Evolutionary conservation across 2,797 vertebrate species (phyloP), one percentile per base, ranked within the genome.

Genomic region (Channa striata): DNA sequence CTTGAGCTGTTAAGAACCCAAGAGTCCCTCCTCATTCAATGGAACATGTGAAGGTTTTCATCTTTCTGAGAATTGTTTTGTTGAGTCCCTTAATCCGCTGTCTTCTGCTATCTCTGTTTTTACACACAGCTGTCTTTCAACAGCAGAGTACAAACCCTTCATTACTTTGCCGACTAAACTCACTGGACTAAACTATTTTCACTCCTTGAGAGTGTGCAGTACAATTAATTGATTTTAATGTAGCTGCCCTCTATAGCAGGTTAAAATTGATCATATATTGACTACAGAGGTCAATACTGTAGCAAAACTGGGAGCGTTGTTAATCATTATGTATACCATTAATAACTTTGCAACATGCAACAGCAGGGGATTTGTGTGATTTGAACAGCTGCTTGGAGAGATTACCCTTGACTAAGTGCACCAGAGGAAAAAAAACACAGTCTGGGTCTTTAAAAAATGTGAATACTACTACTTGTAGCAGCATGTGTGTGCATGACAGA

Each of bases 301-400:
- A 11, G 34, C 21, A 46, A 39, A 44, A 2, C 13, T 17, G 6
- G 6, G 17, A 20, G 36, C 16, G 16, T 44, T 57, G 8, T 21
- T 23, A 14, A 44, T 43, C 4, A n/a, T 56, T 25, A 63, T n/a
- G 9, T 37, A 51, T 42, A 11, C 37, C 0, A 2, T 52, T 39
- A 34, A 16, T 66, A 56, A 25, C 17, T n/a, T 23, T 10, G 19
- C 48, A 42, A 19, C 14, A 23, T 30, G 20, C 42, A 42, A 33
- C 23, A 50, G 44, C 44, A 19, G 44, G n/a, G 19, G 19, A 44
- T 13, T 9, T 30, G 8, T 33, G n/a, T 53, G n/a, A 44, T 43
- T 53, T 53, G 23, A 52, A 52, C 7, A 11, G 49, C 23, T 44
- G 13, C 14, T 65, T 53, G 44, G n/a, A 46, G 44, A 46, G 44